These are phyloP conservation scores for Drosophila hawaiiensis DNA, from an alignment of 2,888 invertebrate species.

Conservation along the genomic window DNA sequence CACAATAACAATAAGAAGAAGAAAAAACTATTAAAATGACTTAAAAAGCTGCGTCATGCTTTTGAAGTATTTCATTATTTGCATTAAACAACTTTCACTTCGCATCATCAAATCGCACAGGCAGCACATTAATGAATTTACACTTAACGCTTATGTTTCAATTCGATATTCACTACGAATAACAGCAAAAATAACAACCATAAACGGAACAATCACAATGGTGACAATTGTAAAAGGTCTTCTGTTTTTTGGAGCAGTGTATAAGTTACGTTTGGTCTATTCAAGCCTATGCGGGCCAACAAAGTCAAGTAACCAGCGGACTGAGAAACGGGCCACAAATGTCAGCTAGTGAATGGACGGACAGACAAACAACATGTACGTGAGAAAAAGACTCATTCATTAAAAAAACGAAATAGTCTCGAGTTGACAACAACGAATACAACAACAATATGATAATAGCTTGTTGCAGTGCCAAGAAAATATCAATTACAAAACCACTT, in stretches of 20 bases:
- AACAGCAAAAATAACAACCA: neutral
- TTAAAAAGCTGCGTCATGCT: constrained; percentile 18
- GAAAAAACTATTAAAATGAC: neutral
- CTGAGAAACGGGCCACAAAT: constrained; percentile 37
- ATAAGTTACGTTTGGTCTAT: constrained; percentile 29
- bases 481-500: constrained; percentile 43
- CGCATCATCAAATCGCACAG: neutral
- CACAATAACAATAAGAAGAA: neutral
- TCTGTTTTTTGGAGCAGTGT: constrained; percentile 3
- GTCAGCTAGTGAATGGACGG: constrained; percentile 30
- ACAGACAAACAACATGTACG: constrained; percentile 44
- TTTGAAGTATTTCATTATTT: constrained; percentile 9
- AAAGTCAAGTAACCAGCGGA: constrained; percentile 21
- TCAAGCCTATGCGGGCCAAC: constrained; percentile 36
- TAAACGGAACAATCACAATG: neutral
- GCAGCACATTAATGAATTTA: constrained; percentile 4
- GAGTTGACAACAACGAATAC: constrained; percentile 1
- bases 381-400: constrained; percentile 65
- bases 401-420: constrained; percentile 25
- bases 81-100: constrained; percentile 40
- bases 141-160: constrained; percentile 19
- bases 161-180: constrained; percentile 5
- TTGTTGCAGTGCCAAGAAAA: constrained; percentile 32
- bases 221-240: constrained; percentile 7
- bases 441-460: constrained; percentile 27